Evolutionary conservation across 2,797 vertebrate genomes (phyloP).

Genomic region (Sebastolobus altivelis): DNA sequence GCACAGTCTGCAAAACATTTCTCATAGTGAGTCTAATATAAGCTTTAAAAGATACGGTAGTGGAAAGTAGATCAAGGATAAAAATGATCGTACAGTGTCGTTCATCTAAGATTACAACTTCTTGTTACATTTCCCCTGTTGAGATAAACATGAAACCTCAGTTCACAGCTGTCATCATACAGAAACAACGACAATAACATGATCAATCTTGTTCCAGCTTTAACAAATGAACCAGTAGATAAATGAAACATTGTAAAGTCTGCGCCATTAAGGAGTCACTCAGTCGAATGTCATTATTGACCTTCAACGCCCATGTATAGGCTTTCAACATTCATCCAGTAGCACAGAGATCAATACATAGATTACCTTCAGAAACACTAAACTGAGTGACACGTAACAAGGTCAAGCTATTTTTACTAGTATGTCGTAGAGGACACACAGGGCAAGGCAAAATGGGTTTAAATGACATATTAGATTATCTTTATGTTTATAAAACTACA

Average conservation of each 20-base stretch:
- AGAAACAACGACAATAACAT: not conserved
- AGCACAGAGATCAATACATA: slow-evolving; percentile 68
- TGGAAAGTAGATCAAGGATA: slow-evolving; percentile 16
- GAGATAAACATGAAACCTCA: not conserved
- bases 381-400: slow-evolving; percentile 61
- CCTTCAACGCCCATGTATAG: slow-evolving; percentile 63
- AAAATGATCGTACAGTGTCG: slow-evolving; percentile 3
- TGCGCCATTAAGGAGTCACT: slow-evolving; percentile 43
- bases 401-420: slow-evolving; percentile 59
- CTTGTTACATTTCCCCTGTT: not conserved
- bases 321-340: slow-evolving; percentile 73
- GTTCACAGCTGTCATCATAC: slow-evolving; percentile 1
- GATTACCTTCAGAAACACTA: slow-evolving; percentile 71
- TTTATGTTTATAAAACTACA: not conserved
- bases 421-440: slow-evolving; percentile 20
- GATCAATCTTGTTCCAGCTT: slow-evolving; percentile 18
- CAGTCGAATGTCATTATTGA: slow-evolving; percentile 58
- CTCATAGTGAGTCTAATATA: not conserved
- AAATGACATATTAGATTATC: not conserved
- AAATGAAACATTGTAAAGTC: slow-evolving; percentile 30
- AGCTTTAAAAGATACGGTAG: not conserved
- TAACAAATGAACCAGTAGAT: slow-evolving; percentile 38
- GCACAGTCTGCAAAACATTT: not conserved
- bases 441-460: slow-evolving; percentile 10
- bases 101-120: not conserved